Evolutionary conservation across 2,888 invertebrate species (phyloP).

Genomic region (Drosophila melanosoma): DNA sequence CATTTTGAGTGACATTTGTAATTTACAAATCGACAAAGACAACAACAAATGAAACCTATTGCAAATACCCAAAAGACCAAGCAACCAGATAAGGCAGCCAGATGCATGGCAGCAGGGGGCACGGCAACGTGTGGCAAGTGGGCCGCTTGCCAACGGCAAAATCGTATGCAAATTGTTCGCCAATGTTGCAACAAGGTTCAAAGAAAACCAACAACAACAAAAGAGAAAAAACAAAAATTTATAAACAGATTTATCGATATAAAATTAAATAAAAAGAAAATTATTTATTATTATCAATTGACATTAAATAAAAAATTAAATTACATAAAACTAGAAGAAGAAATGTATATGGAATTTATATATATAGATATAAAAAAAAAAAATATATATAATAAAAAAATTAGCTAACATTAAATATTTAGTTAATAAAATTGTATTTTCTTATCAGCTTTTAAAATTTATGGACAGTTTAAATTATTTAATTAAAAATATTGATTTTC

Average conservation of each 20-base stretch:
- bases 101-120: constrained; percentile 34
- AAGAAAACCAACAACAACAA: neutral
- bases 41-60: constrained; percentile 16
- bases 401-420: neutral
- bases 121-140: constrained; percentile 59
- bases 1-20: constrained; percentile 59
- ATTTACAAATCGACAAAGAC: constrained; percentile 45
- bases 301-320: neutral
- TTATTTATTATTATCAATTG: neutral
- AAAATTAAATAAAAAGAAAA: neutral
- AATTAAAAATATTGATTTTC: neutral
- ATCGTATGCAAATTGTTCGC: constrained; percentile 15
- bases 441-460: neutral
- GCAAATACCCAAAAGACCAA: constrained; percentile 21
- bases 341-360: too few species aligned
- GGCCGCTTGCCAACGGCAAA: constrained; percentile 61
- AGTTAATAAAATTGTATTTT: too few species aligned
- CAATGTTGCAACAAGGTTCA: constrained; percentile 13
- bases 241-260: constrained; percentile 9
- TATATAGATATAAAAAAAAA: too few species aligned
- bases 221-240: neutral
- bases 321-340: too few species aligned
- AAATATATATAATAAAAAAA: too few species aligned
- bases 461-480: neutral
- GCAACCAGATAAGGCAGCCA: constrained; percentile 32